A percentile compares a stretch with the other conserved stretches of the same genome.
These are phyloP conservation scores for Nesoenas mayeri DNA, from an alignment of 2,113 vertebrate species.

Conservation along the genomic window DNA sequence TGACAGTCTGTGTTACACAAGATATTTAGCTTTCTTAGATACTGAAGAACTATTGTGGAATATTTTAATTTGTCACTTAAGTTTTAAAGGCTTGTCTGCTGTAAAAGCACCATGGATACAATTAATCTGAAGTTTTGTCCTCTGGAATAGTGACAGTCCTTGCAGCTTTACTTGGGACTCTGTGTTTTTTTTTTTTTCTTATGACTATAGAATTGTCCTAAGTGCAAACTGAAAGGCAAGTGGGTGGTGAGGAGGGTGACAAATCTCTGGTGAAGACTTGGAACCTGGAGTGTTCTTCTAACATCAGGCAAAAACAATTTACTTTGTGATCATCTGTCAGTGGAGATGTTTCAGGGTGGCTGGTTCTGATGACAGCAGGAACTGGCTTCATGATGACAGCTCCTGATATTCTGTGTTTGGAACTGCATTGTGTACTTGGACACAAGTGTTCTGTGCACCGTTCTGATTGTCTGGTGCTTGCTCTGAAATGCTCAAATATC, in stretches of 20 bases:
- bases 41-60: background rate
- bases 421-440: background rate
- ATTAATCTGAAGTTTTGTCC: background rate
- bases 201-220: background rate
- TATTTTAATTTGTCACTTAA: background rate
- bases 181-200: no score
- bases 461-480: background rate
- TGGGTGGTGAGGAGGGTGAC: no score
- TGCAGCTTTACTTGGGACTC: background rate
- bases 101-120: background rate
- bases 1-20: constrained; percentile 28
- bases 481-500: background rate
- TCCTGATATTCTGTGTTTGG: background rate
- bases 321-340: background rate
- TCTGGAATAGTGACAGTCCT: background rate
- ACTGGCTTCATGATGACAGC: background rate
- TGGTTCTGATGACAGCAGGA: background rate
- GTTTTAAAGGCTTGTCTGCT: background rate
- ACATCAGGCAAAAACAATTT: background rate
- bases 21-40: constrained; percentile 12
- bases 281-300: background rate
- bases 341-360: background rate
- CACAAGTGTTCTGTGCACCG: background rate
- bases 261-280: background rate
- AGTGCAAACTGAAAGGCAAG: background rate